Conservation (phyloP, 2,113 vertebrate species). For the Lipophrys pholis region DNA sequence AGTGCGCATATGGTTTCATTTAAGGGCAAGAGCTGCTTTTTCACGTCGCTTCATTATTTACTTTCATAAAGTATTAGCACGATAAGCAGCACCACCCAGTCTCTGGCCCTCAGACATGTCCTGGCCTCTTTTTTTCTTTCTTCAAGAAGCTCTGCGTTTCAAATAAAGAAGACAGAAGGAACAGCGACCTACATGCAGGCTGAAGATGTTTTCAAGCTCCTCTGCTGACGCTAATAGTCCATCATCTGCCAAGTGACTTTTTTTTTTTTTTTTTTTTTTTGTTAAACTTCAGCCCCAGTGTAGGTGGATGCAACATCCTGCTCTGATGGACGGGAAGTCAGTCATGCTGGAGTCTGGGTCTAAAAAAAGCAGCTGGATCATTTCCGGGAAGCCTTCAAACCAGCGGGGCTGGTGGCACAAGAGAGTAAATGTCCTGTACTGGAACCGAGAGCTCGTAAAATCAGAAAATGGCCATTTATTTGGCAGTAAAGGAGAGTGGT, state of each 20-base stretch:
- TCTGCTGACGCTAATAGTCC: slow-evolving; percentile 9
- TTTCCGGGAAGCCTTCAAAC: slow-evolving; percentile 75
- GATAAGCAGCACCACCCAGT: slow-evolving; percentile 82
- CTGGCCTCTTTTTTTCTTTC: slow-evolving; percentile 38
- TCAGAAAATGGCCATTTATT: slow-evolving; percentile 58
- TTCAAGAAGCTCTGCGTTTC: slow-evolving; percentile 30
- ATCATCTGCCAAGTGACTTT: slow-evolving; percentile 27
- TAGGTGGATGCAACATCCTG: slow-evolving; percentile 78
- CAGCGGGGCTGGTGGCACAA: slow-evolving; percentile 44
- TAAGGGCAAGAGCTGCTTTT: slow-evolving; percentile 75
- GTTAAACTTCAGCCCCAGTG: slow-evolving; percentile 18
- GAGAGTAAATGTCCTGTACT: slow-evolving; percentile 47
- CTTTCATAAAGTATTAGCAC: slow-evolving; percentile 83
- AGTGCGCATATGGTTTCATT: slow-evolving; percentile 83
- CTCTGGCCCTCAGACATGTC: slow-evolving; percentile 57
- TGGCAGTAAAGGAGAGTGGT: slow-evolving; percentile 37
- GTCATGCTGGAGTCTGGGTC: slow-evolving; percentile 47
- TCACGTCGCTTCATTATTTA: slow-evolving; percentile 82
- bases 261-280: background rate
- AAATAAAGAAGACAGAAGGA: slow-evolving; percentile 35
- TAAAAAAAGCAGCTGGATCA: slow-evolving; percentile 78
- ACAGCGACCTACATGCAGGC: slow-evolving; percentile 42
- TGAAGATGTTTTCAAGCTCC: slow-evolving; percentile 42
- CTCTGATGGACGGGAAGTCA: slow-evolving; percentile 77
- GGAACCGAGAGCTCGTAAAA: slow-evolving; percentile 32